A percentile compares a stretch with the other conserved stretches of the same genome.
Evolutionary conservation across 2,113 vertebrate species (phyloP).

Genomic region (Rhabdomys dilectus): DNA sequence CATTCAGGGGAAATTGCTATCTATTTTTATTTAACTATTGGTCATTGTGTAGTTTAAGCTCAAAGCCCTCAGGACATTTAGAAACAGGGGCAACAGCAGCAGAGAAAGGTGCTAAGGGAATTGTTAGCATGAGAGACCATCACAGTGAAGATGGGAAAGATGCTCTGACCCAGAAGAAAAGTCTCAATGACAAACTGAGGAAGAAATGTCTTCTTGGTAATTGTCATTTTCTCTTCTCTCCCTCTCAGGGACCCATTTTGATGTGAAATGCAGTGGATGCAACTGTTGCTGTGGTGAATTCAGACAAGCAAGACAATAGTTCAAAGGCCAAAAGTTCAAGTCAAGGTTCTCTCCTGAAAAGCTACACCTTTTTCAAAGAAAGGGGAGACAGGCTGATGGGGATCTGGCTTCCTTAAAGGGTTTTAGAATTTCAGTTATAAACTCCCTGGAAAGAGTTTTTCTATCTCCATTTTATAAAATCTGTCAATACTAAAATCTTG

Average conservation of each 20-base stretch:
- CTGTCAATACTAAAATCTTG: not conserved
- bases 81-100: constrained; percentile 51
- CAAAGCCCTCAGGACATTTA: constrained; percentile 76
- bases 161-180: constrained; percentile 68
- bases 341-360: not conserved
- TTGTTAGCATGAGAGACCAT: constrained; percentile 67
- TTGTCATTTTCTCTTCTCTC: not conserved
- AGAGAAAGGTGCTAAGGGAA: constrained; percentile 24
- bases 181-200: not conserved
- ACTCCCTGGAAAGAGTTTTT: constrained; percentile 29
- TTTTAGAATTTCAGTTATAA: not conserved
- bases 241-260: not conserved
- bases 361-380: not conserved
- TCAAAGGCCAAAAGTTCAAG: not conserved
- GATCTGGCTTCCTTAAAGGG: not conserved
- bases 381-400: not conserved
- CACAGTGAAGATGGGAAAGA: not conserved
- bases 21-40: constrained; percentile 83
- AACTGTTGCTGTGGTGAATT: not conserved
- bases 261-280: not conserved
- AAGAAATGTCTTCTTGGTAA: not conserved
- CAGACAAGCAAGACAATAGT: not conserved
- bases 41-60: constrained; percentile 69
- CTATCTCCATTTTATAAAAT: not conserved
- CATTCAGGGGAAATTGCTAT: not conserved